Evolutionary conservation across 2,113 vertebrate species (phyloP).

Genomic region (Vicugna pacos): DNA sequence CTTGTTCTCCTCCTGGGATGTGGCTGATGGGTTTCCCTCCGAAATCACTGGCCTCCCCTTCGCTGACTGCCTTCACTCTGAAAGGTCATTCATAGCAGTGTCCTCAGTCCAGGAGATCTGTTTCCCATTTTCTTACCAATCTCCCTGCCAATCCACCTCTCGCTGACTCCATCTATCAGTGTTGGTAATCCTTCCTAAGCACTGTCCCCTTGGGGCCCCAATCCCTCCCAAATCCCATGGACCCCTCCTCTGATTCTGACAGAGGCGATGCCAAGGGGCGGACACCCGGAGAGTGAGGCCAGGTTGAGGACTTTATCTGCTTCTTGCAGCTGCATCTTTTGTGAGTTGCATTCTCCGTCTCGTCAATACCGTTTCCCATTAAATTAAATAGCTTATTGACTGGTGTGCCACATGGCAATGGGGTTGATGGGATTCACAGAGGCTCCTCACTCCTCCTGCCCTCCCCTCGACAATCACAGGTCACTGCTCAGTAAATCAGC

Average conservation of each 20-base stretch:
- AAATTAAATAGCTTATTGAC: slow-evolving; percentile 99
- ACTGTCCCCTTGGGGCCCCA: slow-evolving; percentile 43
- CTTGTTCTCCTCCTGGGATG: background rate
- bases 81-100: slow-evolving; percentile 45
- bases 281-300: slow-evolving; percentile 78
- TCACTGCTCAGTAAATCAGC: slow-evolving; percentile 94
- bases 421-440: slow-evolving; percentile 87
- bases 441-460: slow-evolving; percentile 76
- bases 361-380: slow-evolving; percentile 96
- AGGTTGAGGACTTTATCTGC: slow-evolving; percentile 95
- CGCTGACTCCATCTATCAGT: background rate
- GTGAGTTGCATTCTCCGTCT: slow-evolving; percentile 88
- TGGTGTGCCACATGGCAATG: slow-evolving; percentile 88
- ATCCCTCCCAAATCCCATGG: slow-evolving; percentile 56
- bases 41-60: background rate
- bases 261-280: slow-evolving; percentile 81
- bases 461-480: slow-evolving; percentile 89
- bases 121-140: background rate
- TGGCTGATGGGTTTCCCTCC: background rate
- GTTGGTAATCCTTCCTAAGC: slow-evolving; percentile 67
- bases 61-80: background rate
- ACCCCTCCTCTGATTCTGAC: slow-evolving; percentile 67
- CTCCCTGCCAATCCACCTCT: background rate
- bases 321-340: slow-evolving; percentile 91
- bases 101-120: slow-evolving; percentile 31